Base-by-base conservation (phyloP, 2,888 invertebrate genomes). In the Stenolophus ochropezus region DNA sequence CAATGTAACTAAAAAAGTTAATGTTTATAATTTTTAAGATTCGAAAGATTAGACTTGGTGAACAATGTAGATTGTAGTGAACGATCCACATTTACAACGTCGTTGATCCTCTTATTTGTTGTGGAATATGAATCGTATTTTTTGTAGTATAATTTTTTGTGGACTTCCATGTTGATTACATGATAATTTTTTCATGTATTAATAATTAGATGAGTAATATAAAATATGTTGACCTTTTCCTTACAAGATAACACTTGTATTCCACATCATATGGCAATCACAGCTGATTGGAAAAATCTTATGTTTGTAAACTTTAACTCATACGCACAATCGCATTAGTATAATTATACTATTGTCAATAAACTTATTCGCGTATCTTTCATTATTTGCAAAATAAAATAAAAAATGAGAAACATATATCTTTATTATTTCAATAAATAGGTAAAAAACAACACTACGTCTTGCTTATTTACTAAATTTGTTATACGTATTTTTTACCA, bases 191-290 rank as follows among this genome's bases (percentile, higher is more conserved):
- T 69, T 69, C 18, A 69, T 69, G 65, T 69, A 69, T 69, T 33
- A 33, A 69, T 69, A 14, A 69, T 69, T 69, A 69, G 65, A 69
- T 69, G 65, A 69, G 65, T 69, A 69, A 69, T 69, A 27, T 33
- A 69, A 69, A 69, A 69, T 69, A 69, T 69, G 33, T 69, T 69
- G 65, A 69, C 65, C 65, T 69, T 69, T 69, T 69, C 65, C 65
- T 27, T 69, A 69, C 65, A 69, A 69, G 65, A 69, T 69, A 69
- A 69, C 20, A 69, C 18, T 18, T 16, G 65, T 33, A 33, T 27
- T 69, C 16, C 4, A 33, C 18, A 16, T 69, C 65, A 69, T 33
- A 18, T 69, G 65, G 27, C 33, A 42, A 69, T 42, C 33, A 69
- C 65, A 33, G 33, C 65, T 69, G 33, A 69, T 69, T 69, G 14